Conservation (phyloP, 2,113 vertebrate genomes). For the Coreoperca whiteheadi region DNA sequence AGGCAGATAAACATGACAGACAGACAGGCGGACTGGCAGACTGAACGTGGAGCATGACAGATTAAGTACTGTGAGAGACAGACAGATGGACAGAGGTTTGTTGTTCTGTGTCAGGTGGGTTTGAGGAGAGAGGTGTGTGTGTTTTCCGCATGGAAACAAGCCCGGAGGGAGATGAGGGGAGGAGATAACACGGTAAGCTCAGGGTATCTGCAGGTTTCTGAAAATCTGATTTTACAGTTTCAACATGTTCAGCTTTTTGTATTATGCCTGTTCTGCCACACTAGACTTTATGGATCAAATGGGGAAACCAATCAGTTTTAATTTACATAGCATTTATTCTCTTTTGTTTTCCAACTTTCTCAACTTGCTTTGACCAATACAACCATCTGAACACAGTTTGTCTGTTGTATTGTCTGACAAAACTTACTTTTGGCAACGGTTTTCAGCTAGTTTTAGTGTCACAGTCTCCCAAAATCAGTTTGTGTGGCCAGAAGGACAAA, state of each 20-base stretch:
- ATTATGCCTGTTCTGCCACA: too few species aligned
- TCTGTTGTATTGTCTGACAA: neutral
- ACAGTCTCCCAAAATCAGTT: neutral
- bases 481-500: neutral
- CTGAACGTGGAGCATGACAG: slow-evolving; percentile 52
- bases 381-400: neutral
- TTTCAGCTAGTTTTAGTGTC: neutral
- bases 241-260: too few species aligned
- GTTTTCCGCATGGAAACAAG: slow-evolving; percentile 50
- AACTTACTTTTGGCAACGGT: neutral
- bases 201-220: neutral
- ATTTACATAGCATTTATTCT: neutral
- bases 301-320: neutral
- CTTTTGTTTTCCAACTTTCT: neutral
- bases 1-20: slow-evolving; percentile 59
- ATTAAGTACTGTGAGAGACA: slow-evolving; percentile 52
- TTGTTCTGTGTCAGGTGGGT: slow-evolving; percentile 38
- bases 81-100: slow-evolving; percentile 51
- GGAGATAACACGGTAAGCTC: neutral
- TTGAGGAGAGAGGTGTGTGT: slow-evolving; percentile 33
- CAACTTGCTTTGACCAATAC: neutral
- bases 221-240: slow-evolving; percentile 26
- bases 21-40: slow-evolving; percentile 46
- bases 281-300: neutral
- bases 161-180: slow-evolving; percentile 20